phyloP scores from a whole-genome alignment of 2,888 invertebrate genomes.

The Marronus borbonicus region DNA sequence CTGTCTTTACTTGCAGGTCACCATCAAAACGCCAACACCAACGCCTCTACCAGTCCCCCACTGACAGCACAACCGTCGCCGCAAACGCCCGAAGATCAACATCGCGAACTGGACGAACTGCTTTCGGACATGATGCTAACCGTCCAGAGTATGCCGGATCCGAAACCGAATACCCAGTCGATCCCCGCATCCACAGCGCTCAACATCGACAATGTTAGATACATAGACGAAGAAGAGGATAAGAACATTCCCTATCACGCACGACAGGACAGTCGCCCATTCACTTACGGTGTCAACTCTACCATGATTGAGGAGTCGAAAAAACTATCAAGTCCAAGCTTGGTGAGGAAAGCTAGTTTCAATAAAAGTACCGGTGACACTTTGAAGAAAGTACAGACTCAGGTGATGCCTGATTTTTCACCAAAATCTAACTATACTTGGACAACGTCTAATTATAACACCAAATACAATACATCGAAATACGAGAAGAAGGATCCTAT shows the following conservation, averaged over 20 bases:
- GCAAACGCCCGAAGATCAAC: constrained; percentile 72
- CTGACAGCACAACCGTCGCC: constrained; percentile 69
- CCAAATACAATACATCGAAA: constrained; percentile 54
- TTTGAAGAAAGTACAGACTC: constrained; percentile 68
- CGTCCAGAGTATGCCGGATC: constrained; percentile 85
- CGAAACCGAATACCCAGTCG: constrained; percentile 63
- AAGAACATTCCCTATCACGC: constrained; percentile 92
- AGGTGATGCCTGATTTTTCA: constrained; percentile 65
- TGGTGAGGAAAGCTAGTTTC: constrained; percentile 82
- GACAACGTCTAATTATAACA: constrained; percentile 50
- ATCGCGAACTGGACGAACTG: constrained; percentile 86
- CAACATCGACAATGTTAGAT: constrained; percentile 67
- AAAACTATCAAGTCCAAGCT: constrained; percentile 86
- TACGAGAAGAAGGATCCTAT: constrained; percentile 61
- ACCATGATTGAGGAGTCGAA: constrained; percentile 67
- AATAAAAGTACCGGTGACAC: constrained; percentile 68
- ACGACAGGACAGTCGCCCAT: constrained; percentile 89
- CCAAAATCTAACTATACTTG: constrained; percentile 50
- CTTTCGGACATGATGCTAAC: constrained; percentile 90
- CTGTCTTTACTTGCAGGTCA: constrained; percentile 63
- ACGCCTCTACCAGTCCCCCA: constrained; percentile 70
- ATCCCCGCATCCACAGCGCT: constrained; percentile 57
- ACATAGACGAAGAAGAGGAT: constrained; percentile 70
- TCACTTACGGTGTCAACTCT: constrained; percentile 84
- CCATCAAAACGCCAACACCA: constrained; percentile 70